These are phyloP conservation scores for Mythimna ferrago DNA, from an alignment of 2,888 invertebrate species.

Conservation along the genomic window DNA sequence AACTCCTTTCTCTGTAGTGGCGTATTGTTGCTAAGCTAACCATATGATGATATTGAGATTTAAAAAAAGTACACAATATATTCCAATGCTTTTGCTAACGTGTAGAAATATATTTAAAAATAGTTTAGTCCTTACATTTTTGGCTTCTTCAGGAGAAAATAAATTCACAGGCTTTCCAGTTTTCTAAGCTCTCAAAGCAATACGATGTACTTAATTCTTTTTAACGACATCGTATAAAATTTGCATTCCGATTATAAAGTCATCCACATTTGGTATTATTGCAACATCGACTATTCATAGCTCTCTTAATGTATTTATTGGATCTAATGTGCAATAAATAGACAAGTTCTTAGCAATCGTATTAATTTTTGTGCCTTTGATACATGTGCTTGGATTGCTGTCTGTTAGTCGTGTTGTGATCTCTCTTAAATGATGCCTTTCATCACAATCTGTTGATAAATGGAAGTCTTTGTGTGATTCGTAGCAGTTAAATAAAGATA, in stretches of 20 bases:
- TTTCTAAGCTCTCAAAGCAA: neutral
- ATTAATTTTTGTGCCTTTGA: conserved; percentile 30
- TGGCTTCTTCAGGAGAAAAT: too few relatives aligned
- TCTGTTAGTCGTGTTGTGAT: conserved; percentile 12
- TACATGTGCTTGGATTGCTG: conserved; percentile 21
- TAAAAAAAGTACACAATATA: too few relatives aligned
- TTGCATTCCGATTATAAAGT: conserved; percentile 3
- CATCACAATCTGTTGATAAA: conserved; percentile 30
- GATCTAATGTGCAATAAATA: conserved; percentile 20
- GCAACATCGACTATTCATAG: conserved; percentile 7
- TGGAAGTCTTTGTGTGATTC: conserved; percentile 20
- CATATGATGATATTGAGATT: too few relatives aligned
- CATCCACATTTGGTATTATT: conserved; percentile 12
- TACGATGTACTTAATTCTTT: neutral
- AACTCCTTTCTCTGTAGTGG: too few relatives aligned
- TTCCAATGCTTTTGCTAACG: too few relatives aligned
- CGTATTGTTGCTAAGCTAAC: neutral
- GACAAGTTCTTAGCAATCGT: conserved; percentile 13
- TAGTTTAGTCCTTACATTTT: too few relatives aligned
- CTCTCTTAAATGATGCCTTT: conserved; percentile 24
- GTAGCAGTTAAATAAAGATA: neutral
- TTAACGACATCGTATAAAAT: conserved; percentile 14
- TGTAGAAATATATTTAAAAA: too few relatives aligned
- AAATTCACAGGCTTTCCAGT: neutral
- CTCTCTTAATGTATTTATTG: conserved; percentile 17